These are phyloP conservation scores for Amazona finschi DNA, from an alignment of 2,797 vertebrate species.

Conservation along the genomic window DNA sequence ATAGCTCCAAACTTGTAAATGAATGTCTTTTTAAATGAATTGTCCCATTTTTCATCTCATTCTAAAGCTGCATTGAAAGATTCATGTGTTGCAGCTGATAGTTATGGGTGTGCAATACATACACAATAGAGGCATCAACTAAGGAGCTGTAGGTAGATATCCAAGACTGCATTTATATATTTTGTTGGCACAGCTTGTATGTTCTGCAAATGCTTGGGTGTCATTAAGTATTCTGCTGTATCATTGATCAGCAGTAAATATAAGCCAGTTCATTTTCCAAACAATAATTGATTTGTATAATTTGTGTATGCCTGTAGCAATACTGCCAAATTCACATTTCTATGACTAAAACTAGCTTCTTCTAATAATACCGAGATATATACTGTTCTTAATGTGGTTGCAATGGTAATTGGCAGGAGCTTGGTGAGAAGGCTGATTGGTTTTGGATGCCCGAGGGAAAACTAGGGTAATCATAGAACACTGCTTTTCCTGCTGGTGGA, in stretches of 20 bases:
- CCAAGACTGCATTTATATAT: not conserved
- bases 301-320: constrained; percentile 17
- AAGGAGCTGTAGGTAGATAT: not conserved
- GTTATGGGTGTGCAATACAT: not conserved
- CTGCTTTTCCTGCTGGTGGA: not conserved
- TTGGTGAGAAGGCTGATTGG: constrained; percentile 17
- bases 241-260: constrained; percentile 21
- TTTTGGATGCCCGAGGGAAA: constrained; percentile 2
- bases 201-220: not conserved
- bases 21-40: not conserved
- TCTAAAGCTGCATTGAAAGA: not conserved
- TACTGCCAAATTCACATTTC: constrained; percentile 24
- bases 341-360: constrained; percentile 13
- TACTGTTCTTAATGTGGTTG: not conserved
- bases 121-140: not conserved
- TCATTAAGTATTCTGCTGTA: not conserved
- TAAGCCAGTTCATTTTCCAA: constrained; percentile 39
- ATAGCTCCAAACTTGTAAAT: not conserved
- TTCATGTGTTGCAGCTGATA: not conserved
- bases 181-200: not conserved
- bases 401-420: not conserved
- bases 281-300: constrained; percentile 34
- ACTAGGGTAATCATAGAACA: not conserved
- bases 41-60: not conserved
- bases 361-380: constrained; percentile 24